Conservation (phyloP, 1,140 invertebrate genomes). For the Drosophila ercepeae region DNA sequence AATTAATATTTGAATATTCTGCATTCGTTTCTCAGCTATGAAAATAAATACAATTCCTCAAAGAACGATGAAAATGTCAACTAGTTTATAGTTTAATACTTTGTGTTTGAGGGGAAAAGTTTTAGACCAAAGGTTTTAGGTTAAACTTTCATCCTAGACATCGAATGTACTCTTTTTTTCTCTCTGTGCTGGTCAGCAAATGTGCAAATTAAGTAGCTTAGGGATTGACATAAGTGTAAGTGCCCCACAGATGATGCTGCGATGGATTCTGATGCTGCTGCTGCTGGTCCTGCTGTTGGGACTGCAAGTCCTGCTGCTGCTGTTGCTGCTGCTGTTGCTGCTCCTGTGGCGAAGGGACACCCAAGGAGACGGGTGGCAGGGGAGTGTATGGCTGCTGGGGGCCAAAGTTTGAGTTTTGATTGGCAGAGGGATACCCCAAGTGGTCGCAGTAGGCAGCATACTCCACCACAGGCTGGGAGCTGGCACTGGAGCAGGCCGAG, state of each 20-base stretch:
- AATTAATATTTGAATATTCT: too few species aligned
- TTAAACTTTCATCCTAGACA: too few species aligned
- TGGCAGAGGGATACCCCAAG: conserved; percentile 41
- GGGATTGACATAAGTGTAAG: conserved; percentile 83
- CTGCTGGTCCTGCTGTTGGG: conserved; percentile 43
- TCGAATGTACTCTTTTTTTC: too few species aligned
- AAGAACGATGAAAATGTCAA: too few species aligned
- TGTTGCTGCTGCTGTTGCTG: conserved; percentile 32
- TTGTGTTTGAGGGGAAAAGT: too few species aligned
- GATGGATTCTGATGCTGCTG: conserved; percentile 59
- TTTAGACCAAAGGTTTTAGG: too few species aligned
- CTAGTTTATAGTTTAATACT: too few species aligned
- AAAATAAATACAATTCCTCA: too few species aligned
- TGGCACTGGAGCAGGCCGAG: conserved; percentile 71
- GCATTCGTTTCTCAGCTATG: too few species aligned
- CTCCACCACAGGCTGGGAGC: conserved; percentile 62
- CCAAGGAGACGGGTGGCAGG: conserved; percentile 23
- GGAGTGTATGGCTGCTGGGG: conserved; percentile 26
- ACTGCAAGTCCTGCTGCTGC: conserved; percentile 43
- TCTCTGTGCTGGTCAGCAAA: conserved; percentile 45
- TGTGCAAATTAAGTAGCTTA: conserved; percentile 75
- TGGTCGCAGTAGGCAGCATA: conserved; percentile 65
- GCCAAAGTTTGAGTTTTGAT: conserved; percentile 23
- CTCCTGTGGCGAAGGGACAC: conserved; percentile 26
- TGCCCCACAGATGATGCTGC: conserved; percentile 78